phyloP scores from a whole-genome alignment of 2,113 vertebrate genomes.

The Phrynosoma platyrhinos region DNA sequence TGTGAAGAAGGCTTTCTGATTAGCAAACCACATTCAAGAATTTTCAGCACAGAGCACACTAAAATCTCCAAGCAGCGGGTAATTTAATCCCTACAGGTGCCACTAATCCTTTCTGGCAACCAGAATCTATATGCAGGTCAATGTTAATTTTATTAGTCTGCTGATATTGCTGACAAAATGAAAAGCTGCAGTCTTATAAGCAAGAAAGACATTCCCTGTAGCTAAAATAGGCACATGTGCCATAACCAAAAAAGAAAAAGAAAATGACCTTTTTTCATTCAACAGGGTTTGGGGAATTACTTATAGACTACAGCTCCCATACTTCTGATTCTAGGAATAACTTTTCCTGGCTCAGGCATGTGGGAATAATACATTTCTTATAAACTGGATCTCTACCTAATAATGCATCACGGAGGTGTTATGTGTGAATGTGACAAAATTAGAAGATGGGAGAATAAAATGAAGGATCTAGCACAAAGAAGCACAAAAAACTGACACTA shows the following conservation, averaged over 20 bases:
- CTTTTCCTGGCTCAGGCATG: too few relatives aligned
- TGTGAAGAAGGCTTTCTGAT: background rate
- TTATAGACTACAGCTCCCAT: too few relatives aligned
- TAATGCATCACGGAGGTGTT: background rate
- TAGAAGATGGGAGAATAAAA: too few relatives aligned
- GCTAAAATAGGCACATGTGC: background rate
- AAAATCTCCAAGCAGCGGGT: slow-evolving; percentile 18
- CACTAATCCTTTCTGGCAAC: background rate
- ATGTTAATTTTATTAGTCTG: slow-evolving; percentile 29
- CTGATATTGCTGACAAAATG: slow-evolving; percentile 22
- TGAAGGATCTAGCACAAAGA: too few relatives aligned
- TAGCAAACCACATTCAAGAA: background rate
- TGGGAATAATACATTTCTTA: background rate
- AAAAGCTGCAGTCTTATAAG: background rate
- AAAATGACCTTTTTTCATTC: background rate
- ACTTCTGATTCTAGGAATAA: too few relatives aligned
- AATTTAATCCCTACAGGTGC: slow-evolving; percentile 2
- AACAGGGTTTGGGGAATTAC: background rate
- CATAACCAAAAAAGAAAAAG: background rate
- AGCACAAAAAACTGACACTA: too few relatives aligned
- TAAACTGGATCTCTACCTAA: background rate
- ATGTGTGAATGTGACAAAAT: background rate
- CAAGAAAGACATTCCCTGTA: background rate
- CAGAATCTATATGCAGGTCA: background rate
- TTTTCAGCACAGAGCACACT: background rate